Evolutionary conservation across 2,113 vertebrate genomes (phyloP), one percentile per base, ranked within the genome.

Genomic region (Prunella fulvescens): DNA sequence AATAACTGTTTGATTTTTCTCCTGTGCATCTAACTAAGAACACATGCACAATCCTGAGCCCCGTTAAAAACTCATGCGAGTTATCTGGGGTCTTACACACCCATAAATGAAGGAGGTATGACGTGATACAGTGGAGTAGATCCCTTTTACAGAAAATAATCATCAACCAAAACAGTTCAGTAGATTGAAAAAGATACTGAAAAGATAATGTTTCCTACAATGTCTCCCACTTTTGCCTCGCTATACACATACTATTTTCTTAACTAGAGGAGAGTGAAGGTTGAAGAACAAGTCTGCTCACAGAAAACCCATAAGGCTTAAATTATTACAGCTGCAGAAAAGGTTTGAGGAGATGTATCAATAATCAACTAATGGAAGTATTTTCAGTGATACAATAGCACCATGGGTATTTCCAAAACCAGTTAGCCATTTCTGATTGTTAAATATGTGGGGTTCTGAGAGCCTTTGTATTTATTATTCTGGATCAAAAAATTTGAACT

Each of bases 61-160:
- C 10, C 0, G 1, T 45, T 22, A 57, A 28, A 73, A 73, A 42
- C 12, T n/a, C 2, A 3, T 1, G 0, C 4, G 4, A 54, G 51
- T n/a, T 20, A 4, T 35, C 9, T 35, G 24, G 42, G 33, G 40
- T 19, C 40, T 45, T 35, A 57, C 19, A 35, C 10, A 20, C 29
- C 6, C 29, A 33, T 72, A 72, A 72, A 72, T 42, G 50, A 54
- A 54, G 37, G 29, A 42, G 16, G 5, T 26, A 40, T 26, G 39
- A n/a, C 23, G 12, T n/a, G 23, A 22, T 42, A 54, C 29, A 44
- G 23, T 42, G 51, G 31, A 44, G 29, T 20, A n/a, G 19, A 54
- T n/a, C 39, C 31, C 12, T 56, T 73, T n/a, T 44, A 44, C 31
- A 73, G 31, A 73, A 44, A 73, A 28, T 31, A 56, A 11, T 56